Evolutionary conservation across 37 sponge, comb jelly and placozoan genomes (phyloP).

Genomic region (Aphrocallistes beatrix): DNA sequence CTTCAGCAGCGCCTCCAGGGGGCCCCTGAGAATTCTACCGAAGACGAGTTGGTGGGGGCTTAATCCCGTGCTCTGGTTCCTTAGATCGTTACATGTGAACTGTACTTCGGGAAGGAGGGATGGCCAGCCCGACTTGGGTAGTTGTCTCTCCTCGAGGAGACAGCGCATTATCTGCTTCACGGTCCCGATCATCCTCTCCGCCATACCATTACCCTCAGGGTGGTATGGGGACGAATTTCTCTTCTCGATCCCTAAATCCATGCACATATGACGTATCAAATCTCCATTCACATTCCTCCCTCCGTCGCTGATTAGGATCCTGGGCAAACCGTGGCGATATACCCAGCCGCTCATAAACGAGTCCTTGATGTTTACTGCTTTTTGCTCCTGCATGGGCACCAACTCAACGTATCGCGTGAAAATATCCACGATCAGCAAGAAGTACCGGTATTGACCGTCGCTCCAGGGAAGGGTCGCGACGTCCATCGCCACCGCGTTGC

Average conservation of each 20-base stretch:
- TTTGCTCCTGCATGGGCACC: background rate
- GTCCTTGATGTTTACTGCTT: background rate
- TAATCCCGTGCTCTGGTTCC: background rate
- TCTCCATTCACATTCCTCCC: background rate
- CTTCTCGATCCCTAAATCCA: too few relatives aligned
- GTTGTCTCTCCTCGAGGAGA: background rate
- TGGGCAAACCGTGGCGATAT: background rate
- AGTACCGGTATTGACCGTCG: background rate
- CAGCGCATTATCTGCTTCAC: constrained; percentile 7
- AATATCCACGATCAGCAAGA: background rate
- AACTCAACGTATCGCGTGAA: background rate
- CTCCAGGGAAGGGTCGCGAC: background rate
- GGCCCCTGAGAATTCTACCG: too few relatives aligned
- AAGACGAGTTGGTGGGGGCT: background rate
- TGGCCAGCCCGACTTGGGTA: background rate
- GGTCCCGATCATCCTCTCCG: background rate
- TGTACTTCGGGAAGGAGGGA: background rate
- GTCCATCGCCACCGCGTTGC: background rate
- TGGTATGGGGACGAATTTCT: background rate
- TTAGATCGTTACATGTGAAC: background rate
- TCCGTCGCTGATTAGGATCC: background rate
- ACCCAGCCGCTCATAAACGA: background rate
- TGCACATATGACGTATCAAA: background rate
- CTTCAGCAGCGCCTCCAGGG: background rate
- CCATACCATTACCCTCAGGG: background rate